phyloP scores from a whole-genome alignment of 2,113 vertebrate genomes.

The Phaetusa simplex region DNA sequence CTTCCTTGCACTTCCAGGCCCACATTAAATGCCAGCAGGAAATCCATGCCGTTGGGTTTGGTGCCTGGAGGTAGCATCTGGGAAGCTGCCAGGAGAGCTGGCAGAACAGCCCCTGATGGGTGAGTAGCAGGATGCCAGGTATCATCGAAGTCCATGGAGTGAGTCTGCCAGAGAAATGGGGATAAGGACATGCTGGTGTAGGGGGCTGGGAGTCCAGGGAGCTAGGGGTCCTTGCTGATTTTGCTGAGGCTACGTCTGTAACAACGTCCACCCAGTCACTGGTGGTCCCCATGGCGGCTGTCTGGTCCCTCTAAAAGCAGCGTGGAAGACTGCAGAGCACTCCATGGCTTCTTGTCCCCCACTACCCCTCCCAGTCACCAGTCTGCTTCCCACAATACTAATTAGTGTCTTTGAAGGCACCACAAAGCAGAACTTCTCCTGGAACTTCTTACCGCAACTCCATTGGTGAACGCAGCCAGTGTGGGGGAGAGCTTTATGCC shows the following conservation, averaged over 20 bases:
- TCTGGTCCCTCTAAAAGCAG: background rate
- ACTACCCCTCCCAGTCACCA: background rate
- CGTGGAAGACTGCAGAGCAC: background rate
- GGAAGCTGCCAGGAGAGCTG: constrained; percentile 83
- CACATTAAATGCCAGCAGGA: constrained; percentile 86
- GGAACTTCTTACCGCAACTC: constrained; percentile 80
- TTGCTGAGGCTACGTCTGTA: background rate
- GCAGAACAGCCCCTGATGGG: constrained; percentile 85
- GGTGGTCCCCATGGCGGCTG: fast-evolving
- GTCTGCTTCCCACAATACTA: background rate
- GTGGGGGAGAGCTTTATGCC: constrained; percentile 79
- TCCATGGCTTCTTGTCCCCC: background rate
- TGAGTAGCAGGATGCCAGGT: constrained; percentile 91
- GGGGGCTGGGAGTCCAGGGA: background rate
- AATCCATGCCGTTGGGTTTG: constrained; percentile 82
- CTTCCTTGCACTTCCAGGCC: constrained; percentile 88
- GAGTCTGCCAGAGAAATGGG: constrained; percentile 68
- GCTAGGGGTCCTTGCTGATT: background rate
- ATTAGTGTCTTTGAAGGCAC: background rate
- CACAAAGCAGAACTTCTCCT: background rate
- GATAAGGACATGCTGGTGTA: background rate
- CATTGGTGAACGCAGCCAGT: constrained; percentile 84
- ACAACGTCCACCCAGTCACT: background rate
- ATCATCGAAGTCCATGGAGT: constrained; percentile 92
- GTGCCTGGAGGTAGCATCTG: constrained; percentile 78